Base-by-base conservation (phyloP, 2,888 invertebrate genomes). In the Celastrina argiolus region DNA sequence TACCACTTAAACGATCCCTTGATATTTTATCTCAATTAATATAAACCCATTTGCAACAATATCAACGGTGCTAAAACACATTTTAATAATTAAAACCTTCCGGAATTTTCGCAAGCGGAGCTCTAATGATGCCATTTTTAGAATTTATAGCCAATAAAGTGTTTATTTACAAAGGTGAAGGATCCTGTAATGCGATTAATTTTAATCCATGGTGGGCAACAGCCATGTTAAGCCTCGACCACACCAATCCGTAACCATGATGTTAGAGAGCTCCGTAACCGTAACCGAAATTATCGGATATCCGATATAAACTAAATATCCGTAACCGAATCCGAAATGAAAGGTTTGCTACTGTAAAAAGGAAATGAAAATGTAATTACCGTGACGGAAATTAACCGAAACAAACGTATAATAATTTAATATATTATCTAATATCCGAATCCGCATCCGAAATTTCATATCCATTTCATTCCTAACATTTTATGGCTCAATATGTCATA, bases 121-220 rank as follows among this genome's bases (percentile, higher is more conserved):
- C 71, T 72, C 68, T 74, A 73, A 74, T 70, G 74, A 66, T 69
- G 66, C 71, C 68, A 71, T 74, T 74, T 71, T 71, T 70, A 66
- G 66, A 72, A 73, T 75, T 74, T 73, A 75, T 71, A 71, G 66
- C 69, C 70, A 72, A 74, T 72, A 74, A 73, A 71, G 68, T 66
- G 69, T 68, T 69, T 58, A 70, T 65, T 51, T 39, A 65, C 65
- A 65, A 39, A 56, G 28, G 58, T 58, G n/a, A 51, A 51, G 51
- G 51, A 14, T 51, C 4, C 22, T 51, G 12, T 51, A 22, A 22
- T 22, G 22, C 51, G 22, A 51, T 58, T 31, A 58, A 58, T 58
- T 58, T 58, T 28, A 31, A 58, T 58, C 31, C n/a, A 8, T 31
- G 4, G 22, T 22, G 12, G 6, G 22, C 10, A 1, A 26, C 22